Base-by-base conservation (phyloP, 2,888 invertebrate species). In the Apamea monoglypha region DNA sequence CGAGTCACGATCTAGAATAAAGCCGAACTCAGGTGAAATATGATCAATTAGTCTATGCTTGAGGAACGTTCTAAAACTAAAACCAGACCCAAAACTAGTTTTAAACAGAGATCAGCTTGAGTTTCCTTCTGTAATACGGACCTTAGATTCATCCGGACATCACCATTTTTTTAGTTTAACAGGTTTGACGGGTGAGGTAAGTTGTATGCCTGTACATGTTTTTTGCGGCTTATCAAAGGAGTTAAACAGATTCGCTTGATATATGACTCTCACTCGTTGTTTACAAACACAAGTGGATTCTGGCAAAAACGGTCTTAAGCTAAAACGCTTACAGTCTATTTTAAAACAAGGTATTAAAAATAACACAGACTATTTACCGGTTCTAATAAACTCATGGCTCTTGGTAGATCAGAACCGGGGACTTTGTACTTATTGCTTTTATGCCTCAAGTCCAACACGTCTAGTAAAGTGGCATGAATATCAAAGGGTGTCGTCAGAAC, bases 401-500 rank as follows among this genome's bases (percentile, higher is more conserved):
- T 95, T 10, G 97, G 93, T 61, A 94, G 92, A 69, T 97, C 95
- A 81, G 97, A 96, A 0, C 97, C 98, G 0, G 87, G 82, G 0
- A 96, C 94, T 53, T 91, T 94, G 82, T 96, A 94, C 6, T 90
- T 61, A 74, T 95, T 92, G 68, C 92, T 94, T 18, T 95, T 92
- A 0, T 89, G 66, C 56, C 91, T 92, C 87, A 97, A 92, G 81
- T 97, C 95, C 25, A 99, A 91, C 4, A 98, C 97, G 90, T 98
- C 98, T 85, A 98, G 94, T 6, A 99, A 21, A 4, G 92, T 92
- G 2, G 92, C 97, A 93, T 99, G 98, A 63, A 99, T 97, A 93
- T 99, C 99, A 92, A 99, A 99, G 0, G 99, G 99, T 0, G 99
- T 98, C 0, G 98, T 98, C 36, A 99, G 95, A 4, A 97, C 97